Base-by-base conservation (phyloP, 2,888 invertebrate genomes). In the Trissolcus japonicus region DNA sequence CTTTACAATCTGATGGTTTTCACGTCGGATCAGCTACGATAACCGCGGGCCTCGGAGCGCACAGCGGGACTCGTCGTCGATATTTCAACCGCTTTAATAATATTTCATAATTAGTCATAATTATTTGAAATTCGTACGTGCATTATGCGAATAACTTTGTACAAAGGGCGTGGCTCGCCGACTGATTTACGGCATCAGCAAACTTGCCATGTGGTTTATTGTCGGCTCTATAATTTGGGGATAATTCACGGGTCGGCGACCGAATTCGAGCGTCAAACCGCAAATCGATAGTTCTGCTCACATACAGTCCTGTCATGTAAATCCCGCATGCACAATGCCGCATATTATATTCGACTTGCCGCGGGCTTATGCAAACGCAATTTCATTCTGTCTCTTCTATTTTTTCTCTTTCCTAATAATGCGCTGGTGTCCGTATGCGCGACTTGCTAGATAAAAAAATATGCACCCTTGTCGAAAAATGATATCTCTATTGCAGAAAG, bases 191-290 rank as follows among this genome's bases (percentile, higher is more conserved):
- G 82, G 82, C 82, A 78, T 65, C 67, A 81, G 81, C 83, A 86
- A 86, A 85, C 85, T 84, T 78, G 80, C 80, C 80, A 75, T 81
- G 82, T 80, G 81, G 83, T 84, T 86, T 86, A 87, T 87, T 85
- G 86, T 86, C 85, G 85, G 84, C 84, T 83, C 86, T 86, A 86
- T 87, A 87, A 88, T 88, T 88, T 87, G 84, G 86, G 86, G 86
- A 86, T 87, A 87, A 88, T 88, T 88, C 87, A 86, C 84, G 83
- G 82, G 85, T 83, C 85, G 82, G 85, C 83, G 84, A 82, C 84
- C 83, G 82, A 84, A 84, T 85, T 83, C 84, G 82, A 85, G 86
- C 87, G 86, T 88, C 86, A 87, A 88, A 87, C 88, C 88, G 79
- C 88, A 86, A 85, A 88, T 88, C 88, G 87, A 88, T 88, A 87